Conservation (phyloP, 1,140 invertebrate species). For the Octopus sinensis region DNA sequence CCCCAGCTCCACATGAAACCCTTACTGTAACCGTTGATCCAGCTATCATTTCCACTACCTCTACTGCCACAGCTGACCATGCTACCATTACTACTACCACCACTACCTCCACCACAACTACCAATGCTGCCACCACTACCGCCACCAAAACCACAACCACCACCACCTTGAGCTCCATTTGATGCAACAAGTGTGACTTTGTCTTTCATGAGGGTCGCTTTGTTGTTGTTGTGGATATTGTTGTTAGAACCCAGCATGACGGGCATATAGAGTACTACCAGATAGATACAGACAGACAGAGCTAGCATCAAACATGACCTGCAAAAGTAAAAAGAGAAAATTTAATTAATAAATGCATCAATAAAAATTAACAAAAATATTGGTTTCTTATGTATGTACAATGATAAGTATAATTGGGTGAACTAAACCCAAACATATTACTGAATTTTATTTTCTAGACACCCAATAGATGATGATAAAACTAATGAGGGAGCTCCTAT, state of each 20-base stretch:
- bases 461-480: too few species aligned
- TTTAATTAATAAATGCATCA: conserved; percentile 12
- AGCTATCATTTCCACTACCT: not conserved
- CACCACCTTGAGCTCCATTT: conserved; percentile 2
- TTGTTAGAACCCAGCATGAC: conserved; percentile 28
- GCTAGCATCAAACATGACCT: conserved; percentile 28
- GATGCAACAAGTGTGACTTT: conserved; percentile 15
- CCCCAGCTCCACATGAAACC: conserved; percentile 48
- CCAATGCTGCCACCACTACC: not conserved
- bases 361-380: not conserved
- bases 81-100: conserved; percentile 4
- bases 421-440: not conserved
- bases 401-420: not conserved
- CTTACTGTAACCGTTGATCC: conserved; percentile 17
- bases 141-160: conserved; percentile 8
- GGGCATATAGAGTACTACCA: conserved; percentile 45
- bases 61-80: too few species aligned
- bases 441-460: too few species aligned
- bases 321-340: not conserved
- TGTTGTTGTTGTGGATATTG: conserved; percentile 31
- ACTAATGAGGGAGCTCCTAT: too few species aligned
- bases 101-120: conserved; percentile 15
- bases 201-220: conserved; percentile 30
- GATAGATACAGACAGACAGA: conserved; percentile 39
- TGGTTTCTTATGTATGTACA: not conserved